Evolutionary conservation across 2,113 vertebrate species (phyloP).

Genomic region (Cairina moschata): DNA sequence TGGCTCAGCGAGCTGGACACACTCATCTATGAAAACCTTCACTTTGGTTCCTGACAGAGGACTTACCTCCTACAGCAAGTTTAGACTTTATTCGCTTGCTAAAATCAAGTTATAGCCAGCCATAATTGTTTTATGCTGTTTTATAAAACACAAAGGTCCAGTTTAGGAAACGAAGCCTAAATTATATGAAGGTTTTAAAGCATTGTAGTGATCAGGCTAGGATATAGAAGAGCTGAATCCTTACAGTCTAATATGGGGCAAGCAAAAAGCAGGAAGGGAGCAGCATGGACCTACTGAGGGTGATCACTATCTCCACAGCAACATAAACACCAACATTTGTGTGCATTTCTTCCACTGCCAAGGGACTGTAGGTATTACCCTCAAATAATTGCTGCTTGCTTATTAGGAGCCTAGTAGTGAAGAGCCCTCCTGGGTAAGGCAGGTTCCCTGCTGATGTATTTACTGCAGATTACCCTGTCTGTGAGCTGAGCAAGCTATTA

Average conservation of each 20-base stretch:
- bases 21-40: slow-evolving; percentile 12
- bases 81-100: neutral
- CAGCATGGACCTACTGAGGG: neutral
- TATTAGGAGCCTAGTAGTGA: neutral
- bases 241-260: neutral
- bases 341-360: neutral
- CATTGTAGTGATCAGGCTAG: neutral
- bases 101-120: neutral
- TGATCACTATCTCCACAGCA: neutral
- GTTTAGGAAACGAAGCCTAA: neutral
- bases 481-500: neutral
- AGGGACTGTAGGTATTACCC: neutral
- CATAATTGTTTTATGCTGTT: neutral
- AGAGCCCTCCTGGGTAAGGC: neutral
- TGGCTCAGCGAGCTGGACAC: slow-evolving; percentile 29
- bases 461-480: neutral
- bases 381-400: neutral
- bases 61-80: neutral
- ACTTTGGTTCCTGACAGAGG: slow-evolving; percentile 3
- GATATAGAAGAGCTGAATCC: neutral
- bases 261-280: neutral
- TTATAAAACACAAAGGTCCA: neutral
- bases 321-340: neutral
- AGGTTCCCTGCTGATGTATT: neutral
- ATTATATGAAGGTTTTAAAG: neutral